Evolutionary conservation across 2,797 vertebrate genomes (phyloP).

Genomic region (Microcaecilia unicolor): DNA sequence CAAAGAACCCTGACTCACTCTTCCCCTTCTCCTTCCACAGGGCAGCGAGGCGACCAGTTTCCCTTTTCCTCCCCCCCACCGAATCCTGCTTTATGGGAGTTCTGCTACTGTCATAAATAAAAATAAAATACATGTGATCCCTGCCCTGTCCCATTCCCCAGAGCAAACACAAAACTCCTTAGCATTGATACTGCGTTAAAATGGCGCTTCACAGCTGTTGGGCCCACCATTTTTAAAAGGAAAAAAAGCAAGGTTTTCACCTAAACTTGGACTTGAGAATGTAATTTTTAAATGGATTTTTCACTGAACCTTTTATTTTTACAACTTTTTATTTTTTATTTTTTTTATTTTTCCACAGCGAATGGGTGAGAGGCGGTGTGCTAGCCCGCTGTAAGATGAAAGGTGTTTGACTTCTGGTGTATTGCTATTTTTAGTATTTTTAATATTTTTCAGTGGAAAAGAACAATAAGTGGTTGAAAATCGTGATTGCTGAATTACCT

Average conservation of each 20-base stretch:
- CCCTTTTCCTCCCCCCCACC: constrained; percentile 45
- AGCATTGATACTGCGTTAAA: too few relatives aligned
- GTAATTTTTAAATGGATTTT: constrained; percentile 35
- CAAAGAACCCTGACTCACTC: constrained; percentile 50
- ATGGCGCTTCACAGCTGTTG: too few relatives aligned
- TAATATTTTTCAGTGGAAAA: too few relatives aligned
- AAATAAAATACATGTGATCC: too few relatives aligned
- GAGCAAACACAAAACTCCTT: too few relatives aligned
- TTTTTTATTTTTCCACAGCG: constrained; percentile 47
- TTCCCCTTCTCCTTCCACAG: constrained; percentile 61
- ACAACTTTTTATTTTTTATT: constrained; percentile 40
- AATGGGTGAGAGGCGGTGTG: constrained; percentile 49
- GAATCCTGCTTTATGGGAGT: too few relatives aligned
- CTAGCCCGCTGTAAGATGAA: constrained; percentile 43
- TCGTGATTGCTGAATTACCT: constrained; percentile 47
- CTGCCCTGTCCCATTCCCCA: too few relatives aligned
- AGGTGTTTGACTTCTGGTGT: constrained; percentile 41
- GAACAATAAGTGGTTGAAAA: constrained; percentile 43
- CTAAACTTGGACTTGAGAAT: constrained; percentile 27
- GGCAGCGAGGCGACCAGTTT: constrained; percentile 56
- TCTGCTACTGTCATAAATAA: too few relatives aligned
- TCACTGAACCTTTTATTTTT: constrained; percentile 54
- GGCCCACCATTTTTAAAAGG: too few relatives aligned
- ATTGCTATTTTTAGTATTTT: too few relatives aligned
- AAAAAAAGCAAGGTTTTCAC: too few relatives aligned